Conservation (phyloP, 2,797 vertebrate species). For the Enteromius anoplus region DNA sequence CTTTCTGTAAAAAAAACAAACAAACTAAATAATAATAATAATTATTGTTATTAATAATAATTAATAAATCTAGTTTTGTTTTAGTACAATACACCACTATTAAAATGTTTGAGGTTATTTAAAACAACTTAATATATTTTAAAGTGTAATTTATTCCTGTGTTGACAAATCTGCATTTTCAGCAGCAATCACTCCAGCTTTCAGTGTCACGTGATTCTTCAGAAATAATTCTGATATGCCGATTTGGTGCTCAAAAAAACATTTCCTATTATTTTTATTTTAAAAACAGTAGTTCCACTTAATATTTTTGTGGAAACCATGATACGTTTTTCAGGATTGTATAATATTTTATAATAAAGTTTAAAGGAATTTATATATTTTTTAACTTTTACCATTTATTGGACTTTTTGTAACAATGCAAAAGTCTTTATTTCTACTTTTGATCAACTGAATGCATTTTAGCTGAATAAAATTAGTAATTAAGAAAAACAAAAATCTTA, state of each 20-base stretch:
- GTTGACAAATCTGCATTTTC: background rate
- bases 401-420: background rate
- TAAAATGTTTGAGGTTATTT: background rate
- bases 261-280: background rate
- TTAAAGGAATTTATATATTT: background rate
- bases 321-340: background rate
- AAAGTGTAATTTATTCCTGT: background rate
- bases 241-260: background rate
- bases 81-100: background rate
- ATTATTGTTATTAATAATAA: background rate
- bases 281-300: background rate
- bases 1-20: background rate
- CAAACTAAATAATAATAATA: too few relatives aligned
- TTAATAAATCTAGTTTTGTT: background rate
- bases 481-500: background rate
- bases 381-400: background rate
- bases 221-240: background rate
- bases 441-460: background rate
- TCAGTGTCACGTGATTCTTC: background rate
- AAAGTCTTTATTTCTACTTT: background rate
- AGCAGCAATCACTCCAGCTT: background rate
- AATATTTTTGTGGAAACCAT: background rate
- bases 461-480: background rate
- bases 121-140: conserved; percentile 1
- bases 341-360: background rate